Evolutionary conservation across 2,888 invertebrate genomes (phyloP).

Genomic region (Endomychus coccineus): DNA sequence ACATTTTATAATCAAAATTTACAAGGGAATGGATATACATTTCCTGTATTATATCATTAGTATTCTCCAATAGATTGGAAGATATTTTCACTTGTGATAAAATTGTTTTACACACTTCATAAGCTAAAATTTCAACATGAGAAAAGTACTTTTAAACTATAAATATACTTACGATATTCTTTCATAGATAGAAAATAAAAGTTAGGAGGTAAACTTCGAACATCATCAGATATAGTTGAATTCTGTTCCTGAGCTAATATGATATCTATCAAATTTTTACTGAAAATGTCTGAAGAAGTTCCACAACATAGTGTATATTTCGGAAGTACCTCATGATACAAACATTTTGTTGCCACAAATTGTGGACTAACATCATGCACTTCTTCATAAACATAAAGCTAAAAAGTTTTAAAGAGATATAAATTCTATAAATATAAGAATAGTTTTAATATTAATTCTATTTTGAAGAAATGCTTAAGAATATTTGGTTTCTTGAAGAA

Average conservation of each 20-base stretch:
- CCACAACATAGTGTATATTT: constrained; percentile 50
- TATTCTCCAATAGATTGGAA: constrained; percentile 42
- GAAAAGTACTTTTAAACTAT: not conserved
- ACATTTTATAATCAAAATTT: constrained; percentile 55
- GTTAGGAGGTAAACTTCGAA: constrained; percentile 43
- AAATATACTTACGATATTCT: not conserved
- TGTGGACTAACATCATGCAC: constrained; percentile 57
- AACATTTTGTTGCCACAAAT: constrained; percentile 51
- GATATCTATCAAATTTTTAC: constrained; percentile 31
- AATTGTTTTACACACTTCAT: constrained; percentile 30
- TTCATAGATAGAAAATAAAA: constrained; percentile 31
- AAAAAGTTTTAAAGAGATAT: constrained; percentile 20
- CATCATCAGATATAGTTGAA: constrained; percentile 23
- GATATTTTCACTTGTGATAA: constrained; percentile 33
- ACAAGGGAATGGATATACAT: constrained; percentile 55
- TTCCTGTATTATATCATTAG: constrained; percentile 49
- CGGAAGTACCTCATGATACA: constrained; percentile 57
- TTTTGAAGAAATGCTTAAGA: no score
- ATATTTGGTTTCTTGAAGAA: no score
- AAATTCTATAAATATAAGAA: constrained; percentile 11
- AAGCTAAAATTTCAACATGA: constrained; percentile 23
- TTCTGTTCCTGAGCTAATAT: constrained; percentile 24
- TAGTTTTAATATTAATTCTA: no score
- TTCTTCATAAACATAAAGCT: constrained; percentile 63
- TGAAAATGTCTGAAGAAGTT: constrained; percentile 48